Base-by-base conservation (phyloP, 2,888 invertebrate species). In the Sesia apiformis region DNA sequence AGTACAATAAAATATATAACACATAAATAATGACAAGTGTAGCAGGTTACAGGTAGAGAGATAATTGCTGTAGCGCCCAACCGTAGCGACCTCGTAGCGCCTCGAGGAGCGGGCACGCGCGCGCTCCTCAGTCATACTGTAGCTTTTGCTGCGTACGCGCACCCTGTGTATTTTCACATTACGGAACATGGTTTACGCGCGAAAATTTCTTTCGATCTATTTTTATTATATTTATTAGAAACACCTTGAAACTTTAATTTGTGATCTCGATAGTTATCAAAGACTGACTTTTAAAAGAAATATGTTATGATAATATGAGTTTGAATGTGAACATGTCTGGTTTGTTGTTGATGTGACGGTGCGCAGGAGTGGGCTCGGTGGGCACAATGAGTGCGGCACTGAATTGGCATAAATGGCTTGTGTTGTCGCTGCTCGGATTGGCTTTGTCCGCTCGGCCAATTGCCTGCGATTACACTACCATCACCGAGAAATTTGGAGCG, bases 341-440 rank as follows among this genome's bases (percentile, higher is more conserved):
- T 63, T 63, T 60, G 54, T 65, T 72, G 67, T 67, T 70, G 67
- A 66, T 66, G 65, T 81, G 78, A 78, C 66, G 64, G 74, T 77
- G 76, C 65, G 67, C 70, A 70, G 66, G 71, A 70, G 75, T 74
- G 72, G 70, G 70, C 61, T 61, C 68, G 62, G 69, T 66, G 69
- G 66, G 68, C 68, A 87, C 84, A 86, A 87, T 89, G 88, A 81
- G 77, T 77, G 74, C 76, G 78, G 76, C 76, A 74, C 77, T 76
- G 86, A 88, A 88, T 87, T 88, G 88, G 86, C 88, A 82, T 81
- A 87, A 88, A 86, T 88, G 88, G 87, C 81, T 87, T 75, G 81
- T 87, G 85, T 80, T 87, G 85, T 78, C 81, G 82, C 74, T 88
- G 78, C 74, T 88, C 78, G 88, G 88, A 87, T 87, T 89, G 85